Conservation (phyloP, 2,797 vertebrate genomes). For the Gallinago nigripennis region DNA sequence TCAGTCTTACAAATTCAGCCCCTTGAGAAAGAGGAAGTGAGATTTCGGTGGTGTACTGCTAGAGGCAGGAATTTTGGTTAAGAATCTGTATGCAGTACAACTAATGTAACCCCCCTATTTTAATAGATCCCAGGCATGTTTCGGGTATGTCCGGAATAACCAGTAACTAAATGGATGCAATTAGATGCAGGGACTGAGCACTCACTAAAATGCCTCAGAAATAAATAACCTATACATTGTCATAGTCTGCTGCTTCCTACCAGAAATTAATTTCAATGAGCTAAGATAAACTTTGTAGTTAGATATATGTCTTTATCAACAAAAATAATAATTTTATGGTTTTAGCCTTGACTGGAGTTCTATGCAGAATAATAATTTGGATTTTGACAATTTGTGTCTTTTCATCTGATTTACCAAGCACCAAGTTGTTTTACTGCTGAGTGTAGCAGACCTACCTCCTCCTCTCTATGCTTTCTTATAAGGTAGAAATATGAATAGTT, state of each 20-base stretch:
- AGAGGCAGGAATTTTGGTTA: neutral
- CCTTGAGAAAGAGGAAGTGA: conserved; percentile 19
- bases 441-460: neutral
- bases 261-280: neutral
- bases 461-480: neutral
- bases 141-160: neutral
- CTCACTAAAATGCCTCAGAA: neutral
- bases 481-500: neutral
- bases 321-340: neutral
- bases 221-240: neutral
- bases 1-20: neutral
- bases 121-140: neutral
- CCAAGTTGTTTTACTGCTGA: neutral
- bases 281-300: neutral
- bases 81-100: neutral
- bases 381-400: neutral
- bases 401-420: neutral
- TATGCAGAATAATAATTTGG: neutral
- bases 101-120: neutral
- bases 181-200: neutral
- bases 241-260: neutral
- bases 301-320: neutral
- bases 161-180: neutral
- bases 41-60: neutral
- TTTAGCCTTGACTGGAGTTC: neutral